A percentile compares a stretch with the other conserved stretches of the same genome.
phyloP scores from a whole-genome alignment of 2,888 invertebrate species.

The Noctua comes region DNA sequence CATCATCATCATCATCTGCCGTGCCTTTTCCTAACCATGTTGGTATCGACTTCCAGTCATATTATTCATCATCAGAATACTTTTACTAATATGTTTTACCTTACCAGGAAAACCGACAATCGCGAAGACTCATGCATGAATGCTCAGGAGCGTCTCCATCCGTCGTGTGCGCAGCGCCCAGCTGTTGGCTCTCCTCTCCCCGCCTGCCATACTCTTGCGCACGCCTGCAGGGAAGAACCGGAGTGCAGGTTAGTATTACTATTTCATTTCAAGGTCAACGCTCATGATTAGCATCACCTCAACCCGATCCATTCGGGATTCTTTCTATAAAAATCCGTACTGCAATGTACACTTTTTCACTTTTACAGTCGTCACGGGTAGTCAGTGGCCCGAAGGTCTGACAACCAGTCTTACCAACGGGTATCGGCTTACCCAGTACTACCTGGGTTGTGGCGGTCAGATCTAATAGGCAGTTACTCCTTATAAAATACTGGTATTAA shows the following conservation, averaged over 20 bases:
- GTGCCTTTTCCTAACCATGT: too few species aligned
- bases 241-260: constrained; percentile 93
- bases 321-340: neutral
- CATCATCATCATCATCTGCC: too few species aligned
- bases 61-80: neutral
- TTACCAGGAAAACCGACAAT: constrained; percentile 95
- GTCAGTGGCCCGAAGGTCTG: too few species aligned
- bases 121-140: constrained; percentile 96
- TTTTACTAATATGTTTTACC: neutral
- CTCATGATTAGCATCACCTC: neutral
- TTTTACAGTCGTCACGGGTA: too few species aligned
- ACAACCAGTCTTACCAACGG: too few species aligned
- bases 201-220: constrained; percentile 96
- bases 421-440: too few species aligned
- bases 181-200: constrained; percentile 93
- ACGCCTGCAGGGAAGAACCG: constrained; percentile 94
- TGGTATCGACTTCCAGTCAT: too few species aligned
- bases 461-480: too few species aligned
- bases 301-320: neutral
- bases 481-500: too few species aligned
- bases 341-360: neutral
- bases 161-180: constrained; percentile 95
- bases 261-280: neutral
- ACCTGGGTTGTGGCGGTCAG: too few species aligned
- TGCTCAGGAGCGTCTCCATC: constrained; percentile 97